Percentiles rank a stretch among this genome's conserved stretches.
phyloP scores from a whole-genome alignment of 2,113 vertebrate genomes.

The Mus pahari region DNA sequence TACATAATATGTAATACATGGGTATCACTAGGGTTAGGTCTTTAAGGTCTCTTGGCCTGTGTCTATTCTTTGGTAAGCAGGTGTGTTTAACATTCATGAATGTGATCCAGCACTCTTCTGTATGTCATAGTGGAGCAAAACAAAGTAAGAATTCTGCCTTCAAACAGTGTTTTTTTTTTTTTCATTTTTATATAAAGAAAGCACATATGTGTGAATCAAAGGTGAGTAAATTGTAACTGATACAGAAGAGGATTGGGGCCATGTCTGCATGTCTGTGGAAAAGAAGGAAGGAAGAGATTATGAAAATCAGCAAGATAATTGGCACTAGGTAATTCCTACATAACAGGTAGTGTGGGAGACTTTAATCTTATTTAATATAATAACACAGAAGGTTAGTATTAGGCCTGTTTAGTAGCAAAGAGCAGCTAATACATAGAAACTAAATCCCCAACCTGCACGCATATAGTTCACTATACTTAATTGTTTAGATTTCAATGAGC shows the following conservation, averaged over 20 bases:
- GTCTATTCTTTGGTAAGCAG: not conserved
- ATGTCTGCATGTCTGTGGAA: not conserved
- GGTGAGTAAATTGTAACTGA: not conserved
- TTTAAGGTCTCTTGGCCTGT: not conserved
- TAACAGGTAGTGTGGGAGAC: not conserved
- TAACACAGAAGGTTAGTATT: not conserved
- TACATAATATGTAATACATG: no score
- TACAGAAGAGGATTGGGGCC: not conserved
- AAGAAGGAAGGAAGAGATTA: not conserved
- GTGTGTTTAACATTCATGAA: not conserved
- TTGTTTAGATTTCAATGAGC: not conserved
- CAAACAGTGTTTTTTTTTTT: not conserved
- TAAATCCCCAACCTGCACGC: not conserved
- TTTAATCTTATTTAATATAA: not conserved
- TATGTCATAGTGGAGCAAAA: not conserved
- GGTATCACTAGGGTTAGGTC: not conserved
- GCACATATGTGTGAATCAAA: not conserved
- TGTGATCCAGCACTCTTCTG: not conserved
- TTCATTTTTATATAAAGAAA: not conserved
- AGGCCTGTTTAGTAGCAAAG: not conserved
- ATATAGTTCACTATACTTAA: not conserved
- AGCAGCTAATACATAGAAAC: not conserved
- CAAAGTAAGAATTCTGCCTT: not conserved
- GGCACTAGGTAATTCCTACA: not conserved
- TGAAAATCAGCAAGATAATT: constrained; percentile 1